Base-by-base conservation (phyloP, 2,888 invertebrate genomes). In the Xanthia togata region DNA sequence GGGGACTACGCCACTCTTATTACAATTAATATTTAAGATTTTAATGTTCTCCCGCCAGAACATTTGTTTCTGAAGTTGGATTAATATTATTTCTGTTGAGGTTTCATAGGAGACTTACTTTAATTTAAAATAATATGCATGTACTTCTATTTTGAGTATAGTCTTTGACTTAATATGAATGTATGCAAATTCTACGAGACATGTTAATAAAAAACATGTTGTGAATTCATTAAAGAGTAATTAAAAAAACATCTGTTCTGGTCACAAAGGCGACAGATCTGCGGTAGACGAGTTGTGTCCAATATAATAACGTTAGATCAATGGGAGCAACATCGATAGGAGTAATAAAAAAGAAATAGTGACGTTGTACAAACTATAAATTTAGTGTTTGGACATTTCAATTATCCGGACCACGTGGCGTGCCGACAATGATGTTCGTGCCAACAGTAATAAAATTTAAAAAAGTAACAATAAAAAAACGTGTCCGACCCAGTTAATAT, bases 381-480 rank as follows among this genome's bases (percentile, higher is more conserved):
- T 96, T 94, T 92, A 92, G 91, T 93, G 94, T 94, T 95, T 95
- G 94, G 96, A 96, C 96, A 95, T 96, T 96, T 96, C 96, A 96
- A 96, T 96, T 96, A 96, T 94, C 93, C 92, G 93, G 91, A 92
- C 94, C 95, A 95, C 94, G 95, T 95, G 95, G 95, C 96, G 96
- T 96, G 95, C 93, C 92, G 92, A 90, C 93, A 93, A 92, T 94
- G 92, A 92, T 93, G 95, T 96, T 95, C 96, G 96, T 96, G 96
- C 94, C 93, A 94, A 92, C 91, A 90, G 91, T 91, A 94, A 95
- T 96, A 95, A 96, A 95, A 95, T 91, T 91, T 88, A 91, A 90
- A 93, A 93, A 93, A 92, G 89, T 85, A 82, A 89, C 89, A 92
- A 89, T 88, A 91, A 92, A 93, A 92, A 90, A 87, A 90, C 88